These are phyloP conservation scores for Seriola rivoliana DNA, from an alignment of 2,113 vertebrate genomes.

Conservation along the genomic window DNA sequence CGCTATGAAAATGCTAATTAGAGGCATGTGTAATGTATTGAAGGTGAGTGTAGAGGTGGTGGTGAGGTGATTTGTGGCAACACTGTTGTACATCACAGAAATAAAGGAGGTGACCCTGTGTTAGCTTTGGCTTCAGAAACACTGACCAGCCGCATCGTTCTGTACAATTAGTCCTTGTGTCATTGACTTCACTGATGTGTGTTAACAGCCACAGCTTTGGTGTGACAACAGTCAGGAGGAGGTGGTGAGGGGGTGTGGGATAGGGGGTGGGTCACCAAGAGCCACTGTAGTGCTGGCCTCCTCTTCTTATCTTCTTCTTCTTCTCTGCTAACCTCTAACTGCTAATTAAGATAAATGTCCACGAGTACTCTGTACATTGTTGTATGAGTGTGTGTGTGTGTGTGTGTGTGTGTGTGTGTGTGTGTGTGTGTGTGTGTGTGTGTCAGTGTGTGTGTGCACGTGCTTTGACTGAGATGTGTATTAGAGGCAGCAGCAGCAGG, in stretches of 20 bases:
- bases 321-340: background rate
- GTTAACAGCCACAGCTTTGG: slow-evolving; percentile 61
- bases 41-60: slow-evolving; percentile 2
- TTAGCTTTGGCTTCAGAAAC: slow-evolving; percentile 18
- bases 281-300: background rate
- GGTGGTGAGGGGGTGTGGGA: background rate
- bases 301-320: background rate
- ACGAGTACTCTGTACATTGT: background rate
- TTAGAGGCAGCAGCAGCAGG: slow-evolving; percentile 61
- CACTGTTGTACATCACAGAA: background rate
- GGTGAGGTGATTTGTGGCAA: background rate
- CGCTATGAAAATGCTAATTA: background rate
- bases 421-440: background rate
- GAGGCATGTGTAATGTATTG: background rate
- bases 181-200: slow-evolving; percentile 52
- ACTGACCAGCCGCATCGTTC: slow-evolving; percentile 50
- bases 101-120: slow-evolving; percentile 3
- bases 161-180: slow-evolving; percentile 66
- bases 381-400: background rate
- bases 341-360: slow-evolving; percentile 71
- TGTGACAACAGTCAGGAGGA: slow-evolving; percentile 58
- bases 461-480: slow-evolving; percentile 47
- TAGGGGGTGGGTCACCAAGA: slow-evolving; percentile 30
- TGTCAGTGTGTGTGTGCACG: background rate
- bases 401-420: background rate